These are phyloP conservation scores for Cirrhinus molitorella DNA, from an alignment of 2,797 vertebrate species.

Conservation along the genomic window DNA sequence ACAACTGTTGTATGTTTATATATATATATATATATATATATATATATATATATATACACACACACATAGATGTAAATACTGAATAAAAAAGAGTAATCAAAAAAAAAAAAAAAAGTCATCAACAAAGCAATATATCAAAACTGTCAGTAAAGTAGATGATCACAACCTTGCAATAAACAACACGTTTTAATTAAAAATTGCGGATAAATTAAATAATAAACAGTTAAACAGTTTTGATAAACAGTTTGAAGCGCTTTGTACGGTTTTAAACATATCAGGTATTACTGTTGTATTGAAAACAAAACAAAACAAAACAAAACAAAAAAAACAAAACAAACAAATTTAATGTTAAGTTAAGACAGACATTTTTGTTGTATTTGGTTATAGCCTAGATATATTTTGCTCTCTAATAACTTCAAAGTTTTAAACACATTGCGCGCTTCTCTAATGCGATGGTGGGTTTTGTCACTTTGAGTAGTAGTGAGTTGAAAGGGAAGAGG, in stretches of 20 bases:
- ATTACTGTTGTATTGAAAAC: neutral
- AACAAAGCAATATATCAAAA: neutral
- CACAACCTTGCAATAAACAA: neutral
- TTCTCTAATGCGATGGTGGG: constrained; percentile 68
- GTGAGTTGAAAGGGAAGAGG: constrained; percentile 84
- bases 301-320: no score
- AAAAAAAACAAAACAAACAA: no score
- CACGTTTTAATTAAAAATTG: neutral
- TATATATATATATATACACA: no score
- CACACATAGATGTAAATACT: no score
- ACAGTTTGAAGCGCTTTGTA: neutral
- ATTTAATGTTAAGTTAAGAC: no score
- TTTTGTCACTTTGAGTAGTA: constrained; percentile 83
- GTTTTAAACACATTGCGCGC: constrained; percentile 47
- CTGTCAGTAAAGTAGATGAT: neutral
- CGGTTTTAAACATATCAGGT: neutral
- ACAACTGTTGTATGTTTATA: neutral
- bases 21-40: neutral
- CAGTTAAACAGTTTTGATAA: no score
- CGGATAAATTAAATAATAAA: neutral
- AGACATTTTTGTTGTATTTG: neutral
- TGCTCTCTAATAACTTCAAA: constrained; percentile 12
- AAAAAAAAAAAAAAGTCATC: neutral
- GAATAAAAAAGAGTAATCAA: neutral
- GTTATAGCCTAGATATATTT: neutral